These are phyloP conservation scores for Uria lomvia DNA, from an alignment of 2,113 vertebrate species.

Conservation along the genomic window DNA sequence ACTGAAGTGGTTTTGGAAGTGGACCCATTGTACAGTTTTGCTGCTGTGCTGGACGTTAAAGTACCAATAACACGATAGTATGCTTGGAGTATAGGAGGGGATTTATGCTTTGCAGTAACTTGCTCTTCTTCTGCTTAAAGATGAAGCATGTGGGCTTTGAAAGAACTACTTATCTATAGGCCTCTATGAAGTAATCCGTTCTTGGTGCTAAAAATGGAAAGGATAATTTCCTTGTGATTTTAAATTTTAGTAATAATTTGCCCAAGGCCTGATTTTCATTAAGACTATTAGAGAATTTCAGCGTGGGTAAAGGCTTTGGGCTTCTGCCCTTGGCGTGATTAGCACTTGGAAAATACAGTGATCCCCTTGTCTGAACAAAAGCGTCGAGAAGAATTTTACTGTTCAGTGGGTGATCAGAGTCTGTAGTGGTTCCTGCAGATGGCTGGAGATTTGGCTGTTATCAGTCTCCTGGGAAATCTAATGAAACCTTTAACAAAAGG, in stretches of 20 bases:
- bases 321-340: neutral
- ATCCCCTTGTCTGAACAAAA: neutral
- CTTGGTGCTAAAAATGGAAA: neutral
- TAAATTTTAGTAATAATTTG: constrained; percentile 11
- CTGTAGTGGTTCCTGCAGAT: neutral
- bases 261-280: neutral
- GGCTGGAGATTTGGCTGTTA: constrained; percentile 30
- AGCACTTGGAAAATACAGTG: neutral
- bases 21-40: neutral
- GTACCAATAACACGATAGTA: neutral
- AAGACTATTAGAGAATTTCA: neutral
- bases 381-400: neutral
- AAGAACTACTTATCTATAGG: neutral
- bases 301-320: neutral
- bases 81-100: neutral
- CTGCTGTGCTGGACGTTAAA: neutral
- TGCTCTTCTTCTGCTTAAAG: neutral
- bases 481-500: constrained; percentile 30
- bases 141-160: neutral
- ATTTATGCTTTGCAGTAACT: neutral
- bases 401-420: neutral
- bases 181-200: neutral
- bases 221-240: neutral
- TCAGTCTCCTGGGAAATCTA: neutral
- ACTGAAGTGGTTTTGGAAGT: neutral